Conservation (phyloP, 2,113 vertebrate genomes). For the Lontra canadensis region DNA sequence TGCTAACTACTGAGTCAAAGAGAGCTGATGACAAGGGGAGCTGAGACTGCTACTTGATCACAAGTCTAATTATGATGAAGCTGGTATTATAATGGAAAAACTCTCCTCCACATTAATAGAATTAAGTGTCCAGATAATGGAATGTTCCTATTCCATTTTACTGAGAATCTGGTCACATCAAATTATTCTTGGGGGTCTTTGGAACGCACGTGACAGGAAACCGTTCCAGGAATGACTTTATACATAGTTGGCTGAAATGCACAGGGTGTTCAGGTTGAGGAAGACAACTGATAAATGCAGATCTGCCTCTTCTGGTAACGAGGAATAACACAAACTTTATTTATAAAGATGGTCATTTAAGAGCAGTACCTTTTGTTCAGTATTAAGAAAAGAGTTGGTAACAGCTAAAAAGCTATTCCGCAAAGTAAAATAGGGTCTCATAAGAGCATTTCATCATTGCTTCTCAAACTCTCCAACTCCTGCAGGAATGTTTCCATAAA, state of each 20-base stretch:
- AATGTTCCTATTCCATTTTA: not conserved
- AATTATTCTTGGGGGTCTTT: not conserved
- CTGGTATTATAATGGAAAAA: not conserved
- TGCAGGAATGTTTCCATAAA: not conserved
- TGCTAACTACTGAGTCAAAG: not conserved
- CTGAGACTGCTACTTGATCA: not conserved
- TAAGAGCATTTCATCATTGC: not conserved
- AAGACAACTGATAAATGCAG: not conserved
- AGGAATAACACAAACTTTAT: not conserved
- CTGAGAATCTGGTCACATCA: not conserved
- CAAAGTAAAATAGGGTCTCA: not conserved
- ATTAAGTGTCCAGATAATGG: not conserved
- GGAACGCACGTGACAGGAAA: not conserved
- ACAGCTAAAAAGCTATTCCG: not conserved
- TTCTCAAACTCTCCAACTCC: not conserved
- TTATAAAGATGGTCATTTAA: not conserved
- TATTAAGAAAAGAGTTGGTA: not conserved
- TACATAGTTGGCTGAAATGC: not conserved
- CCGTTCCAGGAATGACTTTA: not conserved
- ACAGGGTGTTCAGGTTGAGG: not conserved
- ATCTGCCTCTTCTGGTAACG: not conserved
- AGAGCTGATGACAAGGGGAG: not conserved
- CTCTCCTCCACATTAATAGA: not conserved
- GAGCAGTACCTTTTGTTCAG: not conserved
- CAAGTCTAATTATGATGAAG: not conserved